Conservation (phyloP, 2,113 vertebrate genomes). For the Propithecus coquereli region DNA sequence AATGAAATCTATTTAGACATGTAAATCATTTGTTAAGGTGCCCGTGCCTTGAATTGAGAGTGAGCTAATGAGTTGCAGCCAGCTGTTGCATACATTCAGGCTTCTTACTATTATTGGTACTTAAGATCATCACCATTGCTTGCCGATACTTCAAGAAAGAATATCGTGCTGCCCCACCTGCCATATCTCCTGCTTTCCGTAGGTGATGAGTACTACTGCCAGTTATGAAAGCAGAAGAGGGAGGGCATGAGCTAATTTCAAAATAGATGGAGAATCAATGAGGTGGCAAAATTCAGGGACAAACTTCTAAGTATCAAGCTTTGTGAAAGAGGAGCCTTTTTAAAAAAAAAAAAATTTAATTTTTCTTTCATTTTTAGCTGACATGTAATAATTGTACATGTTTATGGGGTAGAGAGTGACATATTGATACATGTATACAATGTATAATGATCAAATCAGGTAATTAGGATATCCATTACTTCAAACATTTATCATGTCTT, state of each 20-base stretch:
- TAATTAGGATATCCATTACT: not conserved
- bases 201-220: not conserved
- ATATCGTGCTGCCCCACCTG: no score
- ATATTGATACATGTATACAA: not conserved
- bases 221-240: not conserved
- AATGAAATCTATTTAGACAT: not conserved
- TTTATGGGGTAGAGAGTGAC: not conserved
- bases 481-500: not conserved
- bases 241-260: not conserved
- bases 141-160: not conserved
- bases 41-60: not conserved
- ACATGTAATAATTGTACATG: not conserved
- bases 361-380: not conserved
- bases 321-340: not conserved
- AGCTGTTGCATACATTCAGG: not conserved
- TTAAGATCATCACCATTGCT: accelerated
- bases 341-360: not conserved
- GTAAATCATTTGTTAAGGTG: not conserved
- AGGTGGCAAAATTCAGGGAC: not conserved
- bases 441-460: not conserved
- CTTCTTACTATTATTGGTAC: not conserved
- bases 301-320: not conserved
- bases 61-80: not conserved
- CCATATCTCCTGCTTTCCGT: not conserved
- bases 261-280: not conserved